Percentiles rank a stretch among this genome's conserved stretches.
Conservation (phyloP, 1,140 invertebrate species). For the Periplaneta americana region DNA sequence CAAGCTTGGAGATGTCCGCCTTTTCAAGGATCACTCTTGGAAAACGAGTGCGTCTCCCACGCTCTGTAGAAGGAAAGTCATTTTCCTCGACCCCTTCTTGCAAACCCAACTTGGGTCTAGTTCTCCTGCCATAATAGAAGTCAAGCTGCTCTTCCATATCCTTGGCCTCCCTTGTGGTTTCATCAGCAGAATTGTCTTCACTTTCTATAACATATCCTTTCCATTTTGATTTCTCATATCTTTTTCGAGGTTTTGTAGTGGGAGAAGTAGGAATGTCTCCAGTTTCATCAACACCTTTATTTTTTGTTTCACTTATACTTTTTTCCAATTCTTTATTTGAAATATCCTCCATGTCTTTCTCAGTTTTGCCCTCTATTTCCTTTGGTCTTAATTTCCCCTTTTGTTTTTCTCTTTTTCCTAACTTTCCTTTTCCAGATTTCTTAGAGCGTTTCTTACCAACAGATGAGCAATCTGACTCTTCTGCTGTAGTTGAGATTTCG, state of each 20-base stretch:
- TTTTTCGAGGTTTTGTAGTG: background rate
- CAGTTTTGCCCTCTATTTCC: background rate
- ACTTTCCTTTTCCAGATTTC: background rate
- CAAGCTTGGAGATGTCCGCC: constrained; percentile 29
- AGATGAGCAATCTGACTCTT: background rate
- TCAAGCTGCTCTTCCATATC: background rate
- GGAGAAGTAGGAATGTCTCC: background rate
- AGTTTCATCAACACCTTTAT: background rate
- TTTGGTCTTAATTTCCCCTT: background rate
- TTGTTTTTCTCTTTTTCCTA: background rate
- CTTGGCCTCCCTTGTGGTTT: background rate
- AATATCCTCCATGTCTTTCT: background rate
- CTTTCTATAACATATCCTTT: background rate
- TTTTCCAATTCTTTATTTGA: background rate
- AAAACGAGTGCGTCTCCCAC: background rate
- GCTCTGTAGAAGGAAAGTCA: background rate
- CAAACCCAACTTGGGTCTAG: background rate
- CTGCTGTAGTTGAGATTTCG: background rate
- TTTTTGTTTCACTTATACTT: background rate
- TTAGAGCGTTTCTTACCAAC: background rate
- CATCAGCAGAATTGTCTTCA: background rate
- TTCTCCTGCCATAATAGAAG: background rate
- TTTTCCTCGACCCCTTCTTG: background rate
- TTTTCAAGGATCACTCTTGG: constrained; percentile 32
- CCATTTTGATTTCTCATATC: background rate